Conservation (phyloP, 2,797 vertebrate species). For the Gallirallus australis region DNA sequence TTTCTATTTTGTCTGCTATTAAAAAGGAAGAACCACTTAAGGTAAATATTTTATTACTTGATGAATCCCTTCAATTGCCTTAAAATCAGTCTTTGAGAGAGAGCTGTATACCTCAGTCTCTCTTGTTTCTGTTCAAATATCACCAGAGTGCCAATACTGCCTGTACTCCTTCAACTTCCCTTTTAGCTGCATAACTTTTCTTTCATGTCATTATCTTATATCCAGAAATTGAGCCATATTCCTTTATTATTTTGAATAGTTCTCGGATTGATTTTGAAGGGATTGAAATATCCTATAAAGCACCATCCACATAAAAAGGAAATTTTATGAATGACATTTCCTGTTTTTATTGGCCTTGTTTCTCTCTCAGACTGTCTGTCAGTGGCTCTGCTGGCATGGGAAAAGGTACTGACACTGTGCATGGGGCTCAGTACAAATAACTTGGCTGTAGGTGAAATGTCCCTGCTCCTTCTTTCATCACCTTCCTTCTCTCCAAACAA, state of each 20-base stretch:
- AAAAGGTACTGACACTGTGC: neutral
- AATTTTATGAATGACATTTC: conserved; percentile 21
- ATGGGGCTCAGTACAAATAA: neutral
- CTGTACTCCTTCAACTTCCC: neutral
- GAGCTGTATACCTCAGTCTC: neutral
- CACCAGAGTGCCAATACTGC: neutral
- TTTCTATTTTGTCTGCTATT: neutral
- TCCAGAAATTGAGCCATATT: neutral
- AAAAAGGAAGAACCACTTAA: neutral
- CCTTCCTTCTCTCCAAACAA: neutral
- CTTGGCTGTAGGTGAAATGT: neutral
- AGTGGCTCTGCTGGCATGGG: neutral
- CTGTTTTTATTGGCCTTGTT: neutral
- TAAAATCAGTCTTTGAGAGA: neutral
- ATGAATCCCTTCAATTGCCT: neutral
- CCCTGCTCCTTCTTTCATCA: neutral
- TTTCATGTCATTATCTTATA: conserved; percentile 6
- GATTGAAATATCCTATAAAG: conserved; percentile 23
- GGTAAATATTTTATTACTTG: conserved; percentile 23
- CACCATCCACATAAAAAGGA: neutral
- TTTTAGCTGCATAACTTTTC: neutral
- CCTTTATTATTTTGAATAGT: conserved; percentile 29
- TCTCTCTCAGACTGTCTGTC: neutral
- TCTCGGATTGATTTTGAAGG: conserved; percentile 9
- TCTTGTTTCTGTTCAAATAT: conserved; percentile 31